Evolutionary conservation across 2,888 invertebrate genomes (phyloP).

Genomic region (Spisula solida): DNA sequence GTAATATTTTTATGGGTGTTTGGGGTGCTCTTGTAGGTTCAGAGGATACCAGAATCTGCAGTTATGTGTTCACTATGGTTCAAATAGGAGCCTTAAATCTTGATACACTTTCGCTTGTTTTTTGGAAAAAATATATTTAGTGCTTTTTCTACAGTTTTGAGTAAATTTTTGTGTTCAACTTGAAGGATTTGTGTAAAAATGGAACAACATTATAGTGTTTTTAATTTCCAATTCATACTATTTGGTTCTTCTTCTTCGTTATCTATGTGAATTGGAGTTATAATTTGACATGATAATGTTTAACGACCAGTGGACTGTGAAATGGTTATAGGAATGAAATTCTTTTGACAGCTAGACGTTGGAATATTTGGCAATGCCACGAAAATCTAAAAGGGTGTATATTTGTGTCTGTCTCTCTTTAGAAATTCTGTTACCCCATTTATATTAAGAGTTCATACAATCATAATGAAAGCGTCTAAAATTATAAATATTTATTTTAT

Average conservation of each 20-base stretch:
- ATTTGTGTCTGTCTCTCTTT: neutral
- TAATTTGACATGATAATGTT: neutral
- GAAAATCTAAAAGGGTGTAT: neutral
- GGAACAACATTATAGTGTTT: neutral
- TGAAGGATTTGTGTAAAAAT: neutral
- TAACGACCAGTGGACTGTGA: neutral
- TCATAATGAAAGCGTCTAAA: no score
- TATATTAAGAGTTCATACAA: no score
- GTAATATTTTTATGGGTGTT: neutral
- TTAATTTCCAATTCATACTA: neutral
- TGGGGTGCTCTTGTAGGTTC: neutral
- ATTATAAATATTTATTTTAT: no score
- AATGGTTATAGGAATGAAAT: neutral
- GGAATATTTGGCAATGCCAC: neutral
- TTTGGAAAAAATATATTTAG: neutral
- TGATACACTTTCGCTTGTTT: neutral
- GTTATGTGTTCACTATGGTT: neutral
- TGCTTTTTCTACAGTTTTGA: neutral
- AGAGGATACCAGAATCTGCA: neutral
- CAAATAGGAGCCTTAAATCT: neutral
- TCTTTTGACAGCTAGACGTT: neutral
- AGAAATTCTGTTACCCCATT: neutral
- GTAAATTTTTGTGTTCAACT: neutral
- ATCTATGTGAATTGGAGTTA: neutral
- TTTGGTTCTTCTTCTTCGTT: neutral